A percentile compares a stretch with the other conserved stretches of the same genome.
phyloP scores from a whole-genome alignment of 1,140 invertebrate genomes.

The Hormaphis cornu region DNA sequence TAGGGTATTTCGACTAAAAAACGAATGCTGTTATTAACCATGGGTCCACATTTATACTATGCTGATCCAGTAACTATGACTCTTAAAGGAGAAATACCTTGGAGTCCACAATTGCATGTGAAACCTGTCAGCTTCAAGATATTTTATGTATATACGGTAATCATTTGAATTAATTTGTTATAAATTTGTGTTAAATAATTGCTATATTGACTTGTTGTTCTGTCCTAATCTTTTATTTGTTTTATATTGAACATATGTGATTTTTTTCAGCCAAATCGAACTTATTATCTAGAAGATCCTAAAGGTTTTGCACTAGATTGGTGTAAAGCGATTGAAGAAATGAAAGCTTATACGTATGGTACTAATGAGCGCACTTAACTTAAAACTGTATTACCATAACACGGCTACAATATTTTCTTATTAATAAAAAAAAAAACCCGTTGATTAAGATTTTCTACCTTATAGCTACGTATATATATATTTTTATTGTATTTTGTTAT shows the following conservation, averaged over 20 bases:
- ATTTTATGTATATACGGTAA: constrained; percentile 96
- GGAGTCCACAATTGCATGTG: constrained; percentile 71
- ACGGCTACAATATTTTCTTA: constrained; percentile 22
- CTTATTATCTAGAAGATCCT: constrained; percentile 94
- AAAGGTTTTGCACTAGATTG: constrained; percentile 85
- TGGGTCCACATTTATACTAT: constrained; percentile 90
- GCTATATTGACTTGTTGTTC: too few species aligned
- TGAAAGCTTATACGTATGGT: constrained; percentile 55
- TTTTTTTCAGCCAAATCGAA: constrained; percentile 80
- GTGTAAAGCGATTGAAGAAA: constrained; percentile 85
- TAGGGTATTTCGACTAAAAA: constrained; percentile 79
- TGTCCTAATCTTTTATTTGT: too few species aligned
- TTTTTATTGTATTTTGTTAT: constrained; percentile 29
- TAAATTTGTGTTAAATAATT: too few species aligned
- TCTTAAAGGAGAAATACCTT: constrained; percentile 92
- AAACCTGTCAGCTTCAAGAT: constrained; percentile 96
- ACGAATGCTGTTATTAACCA: constrained; percentile 91
- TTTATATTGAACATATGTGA: constrained; percentile 36
- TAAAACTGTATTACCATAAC: constrained; percentile 11
- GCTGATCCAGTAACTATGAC: constrained; percentile 87
- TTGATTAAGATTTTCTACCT: background rate
- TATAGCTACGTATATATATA: constrained; percentile 26
- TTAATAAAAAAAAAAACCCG: background rate
- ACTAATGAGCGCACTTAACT: constrained; percentile 17
- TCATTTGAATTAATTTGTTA: too few species aligned